phyloP scores from a whole-genome alignment of 2,113 vertebrate species.

The Chaetops frenatus region DNA sequence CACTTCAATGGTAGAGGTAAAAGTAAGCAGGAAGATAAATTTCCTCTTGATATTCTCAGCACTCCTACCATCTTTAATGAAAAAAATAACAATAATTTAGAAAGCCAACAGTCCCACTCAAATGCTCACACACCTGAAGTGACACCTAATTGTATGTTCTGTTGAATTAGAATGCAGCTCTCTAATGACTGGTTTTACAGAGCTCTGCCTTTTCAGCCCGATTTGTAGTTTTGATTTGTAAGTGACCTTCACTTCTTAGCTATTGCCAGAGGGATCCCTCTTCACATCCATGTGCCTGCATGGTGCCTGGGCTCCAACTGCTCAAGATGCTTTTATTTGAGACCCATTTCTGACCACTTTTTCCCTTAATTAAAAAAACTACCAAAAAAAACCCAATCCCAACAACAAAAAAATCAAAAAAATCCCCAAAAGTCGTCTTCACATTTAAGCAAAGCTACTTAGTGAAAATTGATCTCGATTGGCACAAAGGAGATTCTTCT shows the following conservation, averaged over 20 bases:
- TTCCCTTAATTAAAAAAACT: neutral
- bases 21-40: neutral
- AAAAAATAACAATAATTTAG: neutral
- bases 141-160: neutral
- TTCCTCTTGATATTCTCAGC: neutral
- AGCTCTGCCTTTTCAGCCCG: neutral
- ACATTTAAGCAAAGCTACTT: neutral
- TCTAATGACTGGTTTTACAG: neutral
- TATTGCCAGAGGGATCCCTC: neutral
- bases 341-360: neutral
- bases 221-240: neutral
- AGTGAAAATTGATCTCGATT: neutral
- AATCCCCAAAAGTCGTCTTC: neutral
- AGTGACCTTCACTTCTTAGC: neutral
- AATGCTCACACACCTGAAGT: neutral
- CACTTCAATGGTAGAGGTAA: neutral
- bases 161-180: fast-evolving
- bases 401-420: neutral
- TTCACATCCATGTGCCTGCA: fast-evolving
- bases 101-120: neutral
- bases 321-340: neutral
- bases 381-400: too few species aligned
- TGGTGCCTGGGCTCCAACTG: neutral
- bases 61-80: neutral
- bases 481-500: neutral